Conservation (phyloP, 2,888 invertebrate species). For the Thecophora atra region DNA sequence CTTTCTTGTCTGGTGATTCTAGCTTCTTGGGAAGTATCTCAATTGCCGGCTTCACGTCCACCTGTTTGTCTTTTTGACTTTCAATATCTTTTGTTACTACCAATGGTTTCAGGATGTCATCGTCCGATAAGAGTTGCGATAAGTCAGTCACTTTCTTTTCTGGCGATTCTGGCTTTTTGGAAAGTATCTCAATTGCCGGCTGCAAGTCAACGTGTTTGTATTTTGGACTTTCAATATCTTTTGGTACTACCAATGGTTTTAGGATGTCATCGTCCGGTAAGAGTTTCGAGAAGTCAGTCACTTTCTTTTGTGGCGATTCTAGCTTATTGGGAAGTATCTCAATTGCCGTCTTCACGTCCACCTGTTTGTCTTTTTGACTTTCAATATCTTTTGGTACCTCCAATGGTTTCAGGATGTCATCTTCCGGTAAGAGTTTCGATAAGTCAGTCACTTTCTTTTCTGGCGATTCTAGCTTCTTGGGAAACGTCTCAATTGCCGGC, state of each 20-base stretch:
- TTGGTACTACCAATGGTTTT: background rate
- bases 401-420: background rate
- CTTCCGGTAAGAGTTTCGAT: background rate
- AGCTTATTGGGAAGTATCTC: too few species aligned
- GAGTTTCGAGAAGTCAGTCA: background rate
- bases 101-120: background rate
- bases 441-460: background rate
- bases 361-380: conserved; percentile 18
- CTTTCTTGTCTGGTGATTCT: conserved; percentile 30
- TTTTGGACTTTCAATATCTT: background rate
- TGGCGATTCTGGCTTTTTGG: background rate
- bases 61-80: conserved; percentile 12
- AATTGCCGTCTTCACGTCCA: too few species aligned
- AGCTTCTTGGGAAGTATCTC: too few species aligned
- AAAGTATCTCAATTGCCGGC: too few species aligned
- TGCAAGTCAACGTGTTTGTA: background rate
- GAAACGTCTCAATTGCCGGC: too few species aligned
- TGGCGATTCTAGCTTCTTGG: background rate
- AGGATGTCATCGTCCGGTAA: background rate
- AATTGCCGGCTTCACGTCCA: too few species aligned
- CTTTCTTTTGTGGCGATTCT: conserved; percentile 29
- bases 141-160: conserved; percentile 15
- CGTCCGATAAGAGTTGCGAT: background rate
- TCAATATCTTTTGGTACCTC: background rate
- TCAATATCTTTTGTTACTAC: too few species aligned